These are phyloP conservation scores for Spilosoma lubricipeda DNA, from an alignment of 2,888 invertebrate genomes.

Conservation along the genomic window DNA sequence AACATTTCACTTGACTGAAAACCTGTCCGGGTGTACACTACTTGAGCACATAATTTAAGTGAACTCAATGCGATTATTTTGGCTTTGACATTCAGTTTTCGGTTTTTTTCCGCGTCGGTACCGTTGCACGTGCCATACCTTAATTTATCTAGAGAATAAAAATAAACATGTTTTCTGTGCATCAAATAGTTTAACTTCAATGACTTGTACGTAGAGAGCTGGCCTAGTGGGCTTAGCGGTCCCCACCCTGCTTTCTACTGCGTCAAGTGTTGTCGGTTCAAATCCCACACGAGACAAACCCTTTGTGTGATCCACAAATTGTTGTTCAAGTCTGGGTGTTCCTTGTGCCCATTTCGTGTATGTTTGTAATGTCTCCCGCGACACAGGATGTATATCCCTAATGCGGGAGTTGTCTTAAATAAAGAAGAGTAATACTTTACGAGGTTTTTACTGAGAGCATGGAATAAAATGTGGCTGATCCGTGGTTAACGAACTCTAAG, in stretches of 20 bases:
- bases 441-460: neutral
- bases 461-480: neutral
- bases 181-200: neutral
- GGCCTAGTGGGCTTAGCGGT: too few relatives aligned
- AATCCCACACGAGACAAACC: too few relatives aligned
- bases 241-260: too few relatives aligned
- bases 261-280: too few relatives aligned
- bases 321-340: too few relatives aligned
- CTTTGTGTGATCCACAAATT: too few relatives aligned
- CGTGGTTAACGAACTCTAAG: neutral
- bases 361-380: too few relatives aligned
- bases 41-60: neutral
- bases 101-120: constrained; percentile 4
- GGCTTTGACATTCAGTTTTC: constrained; percentile 10
- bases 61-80: neutral
- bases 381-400: too few relatives aligned
- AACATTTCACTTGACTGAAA: neutral
- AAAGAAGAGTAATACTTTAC: neutral
- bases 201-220: too few relatives aligned
- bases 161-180: neutral
- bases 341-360: too few relatives aligned
- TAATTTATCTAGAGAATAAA: neutral
- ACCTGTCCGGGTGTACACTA: neutral
- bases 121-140: neutral
- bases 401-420: too few relatives aligned